These are phyloP conservation scores for Zaprionus camerounensis DNA, from an alignment of 1,140 invertebrate species.

Conservation along the genomic window DNA sequence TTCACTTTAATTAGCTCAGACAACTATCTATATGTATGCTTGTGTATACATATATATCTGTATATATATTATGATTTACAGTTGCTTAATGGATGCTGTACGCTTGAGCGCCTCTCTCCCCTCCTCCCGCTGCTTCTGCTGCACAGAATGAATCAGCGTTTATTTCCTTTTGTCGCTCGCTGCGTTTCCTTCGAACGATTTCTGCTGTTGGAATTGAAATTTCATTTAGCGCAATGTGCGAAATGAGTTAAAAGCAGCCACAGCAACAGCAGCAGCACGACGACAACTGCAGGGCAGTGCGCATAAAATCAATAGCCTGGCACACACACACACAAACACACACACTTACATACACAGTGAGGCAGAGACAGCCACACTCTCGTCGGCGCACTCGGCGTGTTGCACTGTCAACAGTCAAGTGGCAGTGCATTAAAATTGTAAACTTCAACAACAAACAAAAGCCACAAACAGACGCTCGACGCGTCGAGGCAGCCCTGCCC, in stretches of 20 bases:
- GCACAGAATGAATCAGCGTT: slow-evolving; percentile 24
- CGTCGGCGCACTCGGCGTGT: slow-evolving; percentile 40
- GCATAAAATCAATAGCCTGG: slow-evolving; percentile 74
- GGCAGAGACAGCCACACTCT: background rate
- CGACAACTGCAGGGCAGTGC: slow-evolving; percentile 47
- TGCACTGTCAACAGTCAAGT: slow-evolving; percentile 81
- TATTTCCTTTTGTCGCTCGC: slow-evolving; percentile 13
- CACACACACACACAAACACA: slow-evolving; percentile 20
- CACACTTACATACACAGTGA: slow-evolving; percentile 7
- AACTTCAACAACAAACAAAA: slow-evolving; percentile 81
- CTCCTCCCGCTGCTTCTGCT: background rate
- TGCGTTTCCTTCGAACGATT: slow-evolving; percentile 48
- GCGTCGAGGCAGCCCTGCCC: slow-evolving; percentile 16
- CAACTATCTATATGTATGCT: background rate
- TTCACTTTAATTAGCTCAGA: background rate
- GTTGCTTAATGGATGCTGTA: slow-evolving; percentile 9
- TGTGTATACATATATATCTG: background rate
- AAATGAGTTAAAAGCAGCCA: slow-evolving; percentile 55
- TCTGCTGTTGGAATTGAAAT: slow-evolving; percentile 58
- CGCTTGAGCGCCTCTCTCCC: background rate
- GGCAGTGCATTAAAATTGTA: slow-evolving; percentile 82
- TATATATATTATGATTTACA: slow-evolving; percentile 8
- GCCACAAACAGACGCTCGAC: slow-evolving; percentile 73
- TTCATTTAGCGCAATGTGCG: slow-evolving; percentile 64
- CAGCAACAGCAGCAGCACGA: slow-evolving; percentile 16